Evolutionary conservation across 2,113 vertebrate species (phyloP), one percentile per base, ranked within the genome.

Genomic region (Coracopsis vasa): DNA sequence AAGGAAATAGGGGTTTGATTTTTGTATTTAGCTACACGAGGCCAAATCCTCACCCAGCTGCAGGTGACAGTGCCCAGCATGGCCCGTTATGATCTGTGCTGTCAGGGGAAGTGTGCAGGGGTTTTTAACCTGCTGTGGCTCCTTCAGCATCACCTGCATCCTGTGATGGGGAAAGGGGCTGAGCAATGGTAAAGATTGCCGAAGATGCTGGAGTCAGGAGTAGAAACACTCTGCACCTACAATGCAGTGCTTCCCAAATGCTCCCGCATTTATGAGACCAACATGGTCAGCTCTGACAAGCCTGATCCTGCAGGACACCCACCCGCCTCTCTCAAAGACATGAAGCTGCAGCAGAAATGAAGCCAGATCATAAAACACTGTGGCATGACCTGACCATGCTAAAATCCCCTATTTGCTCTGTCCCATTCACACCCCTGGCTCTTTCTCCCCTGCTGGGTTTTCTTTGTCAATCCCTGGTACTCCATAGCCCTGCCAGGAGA

Each of bases 1-100:
- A 94, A 71, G 84, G 71, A 86, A 95, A 93, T 21, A 20, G 16
- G 35, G 64, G 37, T 67, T 93, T 91, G 80, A 73, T 88, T 69
- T 48, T 80, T 41, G 45, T 21, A 8, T 41, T 48, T 61, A 81
- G 33, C 37, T 70, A 51, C 45, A n/a, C 2, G 31, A 61, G 48
- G 39, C 70, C 47, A 51, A 73, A 74, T 54, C 74, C 58, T 81
- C 23, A 65, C 41, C 39, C 64, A n/a, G 51, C 77, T 3, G 4
- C 45, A 60, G 73, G 48, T 83, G 56, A 88, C 65, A 90, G 50
- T 21, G 28, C 56, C 61, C 2, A 2, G 71, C 3, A 1, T 0
- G 2, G 45, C 81, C 0, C 7, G 33, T 41, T 2, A 2, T 66
- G 35, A 28, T 67, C 67, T 7, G 2, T 39, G 67, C 37, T 3